Evolutionary conservation across 1,140 invertebrate genomes (phyloP), one percentile per base, ranked within the genome.

Genomic region (Colletes gigas): DNA sequence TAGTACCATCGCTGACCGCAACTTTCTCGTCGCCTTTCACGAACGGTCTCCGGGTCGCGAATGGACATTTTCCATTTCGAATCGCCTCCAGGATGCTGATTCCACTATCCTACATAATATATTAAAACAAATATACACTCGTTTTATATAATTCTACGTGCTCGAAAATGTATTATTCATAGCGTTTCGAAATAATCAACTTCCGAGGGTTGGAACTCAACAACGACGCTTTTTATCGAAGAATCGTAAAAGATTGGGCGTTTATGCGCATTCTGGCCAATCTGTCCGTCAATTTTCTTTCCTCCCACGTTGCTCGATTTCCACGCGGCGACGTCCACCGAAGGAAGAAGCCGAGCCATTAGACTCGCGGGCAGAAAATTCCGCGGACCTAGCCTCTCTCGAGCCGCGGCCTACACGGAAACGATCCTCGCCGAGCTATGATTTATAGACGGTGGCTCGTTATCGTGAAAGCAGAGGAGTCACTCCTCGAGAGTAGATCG

Each of bases 371-470:
- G 68, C 50, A 86, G 84, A 89, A 88, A 89, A 88, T 86, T 88
- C 82, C 82, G 80, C 81, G 55, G 5, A 12, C 60, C 60, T 7
- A 9, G 60, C 14, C 30, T 14, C 21, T 14, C 60, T 83, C 72
- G 72, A 62, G 79, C 77, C 72, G 81, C 67, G 63, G 72, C 63
- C 77, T 81, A 84, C 79, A 74, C 76, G 88, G 85, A 90, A 90
- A 88, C 88, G 84, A 88, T 77, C 78, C 84, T 68, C 80, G 78
- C 83, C 71, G 63, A 84, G 75, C 81, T 76, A 90, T 93, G 91
- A 93, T 93, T 93, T 93, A 93, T 92, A 89, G 90, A 86, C 84
- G 86, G 78, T 67, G 83, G 89, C 88, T 92, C 88, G 90, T 93
- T 92, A 92, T 92, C 89, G 91, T 89, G 91, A 91, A 90, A 91